Base-by-base conservation (phyloP, 2,113 vertebrate genomes). In the Catharus fuscescens region DNA sequence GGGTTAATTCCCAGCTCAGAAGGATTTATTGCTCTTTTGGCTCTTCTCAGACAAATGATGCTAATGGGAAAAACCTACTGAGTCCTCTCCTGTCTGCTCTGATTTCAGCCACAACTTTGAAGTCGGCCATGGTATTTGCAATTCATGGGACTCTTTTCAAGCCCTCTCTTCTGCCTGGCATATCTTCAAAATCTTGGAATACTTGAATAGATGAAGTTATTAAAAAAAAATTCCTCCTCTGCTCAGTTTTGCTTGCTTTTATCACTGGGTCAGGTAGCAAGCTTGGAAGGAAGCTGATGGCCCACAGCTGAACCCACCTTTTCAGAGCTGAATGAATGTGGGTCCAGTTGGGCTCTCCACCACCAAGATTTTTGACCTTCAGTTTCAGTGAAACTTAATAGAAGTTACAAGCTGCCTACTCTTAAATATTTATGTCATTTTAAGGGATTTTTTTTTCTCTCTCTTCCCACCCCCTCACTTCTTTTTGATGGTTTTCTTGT, bases 81-180 rank as follows among this genome's bases (percentile, higher is more conserved):
- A 67, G 16, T 25, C 11, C 25, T 84, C 9, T 77, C 57, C 40
- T 57, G 8, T 66, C 38, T 21, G 16, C 34, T 83, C 25, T 72
- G 48, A 69, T 88, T 77, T 95, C 54, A 72, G 71, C 20, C n/a
- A 57, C 0, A 0, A 54, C n/a, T 57, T 88, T 53, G 38, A 62
- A 90, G 59, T 7, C 0, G 0, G 16, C 28, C 34, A 28, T 3
- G 0, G 32, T 50, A 45, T 31, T 80, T 71, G 56, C 2, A 9
- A 23, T 34, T 70, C 47, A 42, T 10, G 5, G 23, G 23, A 60
- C 8, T 4, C 7, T 81, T 74, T 70, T 67, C n/a, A 38, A 34
- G 31, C 6, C 25, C 11, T 25, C 6, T 52, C 57, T 76, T 92
- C 40, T 73, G 36, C 40, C 26, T 54, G 24, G 54, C 18, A 34